Base-by-base conservation (phyloP, 2,888 invertebrate genomes). In the Nomada lathburiana region DNA sequence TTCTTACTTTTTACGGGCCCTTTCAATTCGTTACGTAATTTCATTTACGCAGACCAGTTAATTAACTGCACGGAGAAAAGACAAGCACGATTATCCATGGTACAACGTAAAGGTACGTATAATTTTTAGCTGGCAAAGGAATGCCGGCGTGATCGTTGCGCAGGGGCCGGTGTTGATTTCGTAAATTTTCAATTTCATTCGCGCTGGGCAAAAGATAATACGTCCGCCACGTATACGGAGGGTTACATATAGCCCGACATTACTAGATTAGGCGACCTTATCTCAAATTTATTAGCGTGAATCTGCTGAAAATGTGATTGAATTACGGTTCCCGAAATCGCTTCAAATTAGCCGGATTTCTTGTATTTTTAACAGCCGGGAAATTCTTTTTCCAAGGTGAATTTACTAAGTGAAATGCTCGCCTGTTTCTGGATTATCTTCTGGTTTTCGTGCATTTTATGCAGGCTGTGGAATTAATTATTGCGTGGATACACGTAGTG, bases 21-120 rank as follows among this genome's bases (percentile, higher is more conserved):
- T n/a, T n/a, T n/a, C 81, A 62, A 86, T 73, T 85, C 68, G 82
- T 81, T 85, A 83, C 75, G 80, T 90, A 90, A 89, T 88, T 89
- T 69, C 84, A 73, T 88, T 82, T 83, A 67, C 65, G 65, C 74
- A 60, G 64, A 42, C 60, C 42, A 72, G 71, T 67, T 89, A 90
- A 89, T 90, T 90, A 90, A 86, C 85, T 84, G 70, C 68, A 36
- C 47, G 57, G 18, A 50, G 70, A 42, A 64, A 59, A 55, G 26
- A 62, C 7, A 23, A 63, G 57, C 29, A 63, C n/a, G 29, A 62
- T 55, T 62, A 50, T 47, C 53, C 57, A 18, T 23, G 62, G 52
- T n/a, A 10, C 13, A 36, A 42, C 47, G 47, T 36, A 57, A 59
- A 11, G 52, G 53, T 18, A 50, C 53, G 63, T 84, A 81, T 73